Evolutionary conservation across 37 sponge, comb jelly and placozoan species (phyloP).

Genomic region (Halisarca cf. caerulea): DNA sequence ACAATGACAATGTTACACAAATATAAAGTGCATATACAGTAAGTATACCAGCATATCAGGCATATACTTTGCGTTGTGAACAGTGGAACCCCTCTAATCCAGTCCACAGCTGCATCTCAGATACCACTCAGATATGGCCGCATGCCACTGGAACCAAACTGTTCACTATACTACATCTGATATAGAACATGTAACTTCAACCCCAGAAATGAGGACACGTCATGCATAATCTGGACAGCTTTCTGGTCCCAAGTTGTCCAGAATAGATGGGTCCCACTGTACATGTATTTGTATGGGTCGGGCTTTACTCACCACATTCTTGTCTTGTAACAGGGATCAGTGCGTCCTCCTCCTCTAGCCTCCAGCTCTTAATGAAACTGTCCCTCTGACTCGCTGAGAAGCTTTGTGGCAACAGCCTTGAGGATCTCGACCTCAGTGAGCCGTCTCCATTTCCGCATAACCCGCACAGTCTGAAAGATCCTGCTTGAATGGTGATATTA

Average conservation of each 20-base stretch:
- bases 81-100: background rate
- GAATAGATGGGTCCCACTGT: no score
- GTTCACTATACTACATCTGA: no score
- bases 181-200: no score
- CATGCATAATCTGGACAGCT: no score
- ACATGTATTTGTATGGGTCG: no score
- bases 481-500: background rate
- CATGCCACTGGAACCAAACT: no score
- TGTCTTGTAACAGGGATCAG: background rate
- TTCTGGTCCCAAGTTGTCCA: no score
- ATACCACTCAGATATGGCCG: no score
- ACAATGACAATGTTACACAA: background rate
- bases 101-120: background rate
- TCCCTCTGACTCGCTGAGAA: background rate
- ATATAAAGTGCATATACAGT: background rate
- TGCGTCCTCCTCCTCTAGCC: background rate
- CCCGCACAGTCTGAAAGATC: background rate
- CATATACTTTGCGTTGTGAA: background rate
- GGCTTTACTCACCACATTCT: conserved; percentile 30
- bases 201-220: no score
- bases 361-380: conserved; percentile 13
- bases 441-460: conserved; percentile 21
- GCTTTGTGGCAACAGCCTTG: background rate
- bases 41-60: background rate
- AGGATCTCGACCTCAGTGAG: background rate